Evolutionary conservation across 2,113 vertebrate genomes (phyloP), one percentile per base, ranked within the genome.

Genomic region (Sapayoa aenigma): DNA sequence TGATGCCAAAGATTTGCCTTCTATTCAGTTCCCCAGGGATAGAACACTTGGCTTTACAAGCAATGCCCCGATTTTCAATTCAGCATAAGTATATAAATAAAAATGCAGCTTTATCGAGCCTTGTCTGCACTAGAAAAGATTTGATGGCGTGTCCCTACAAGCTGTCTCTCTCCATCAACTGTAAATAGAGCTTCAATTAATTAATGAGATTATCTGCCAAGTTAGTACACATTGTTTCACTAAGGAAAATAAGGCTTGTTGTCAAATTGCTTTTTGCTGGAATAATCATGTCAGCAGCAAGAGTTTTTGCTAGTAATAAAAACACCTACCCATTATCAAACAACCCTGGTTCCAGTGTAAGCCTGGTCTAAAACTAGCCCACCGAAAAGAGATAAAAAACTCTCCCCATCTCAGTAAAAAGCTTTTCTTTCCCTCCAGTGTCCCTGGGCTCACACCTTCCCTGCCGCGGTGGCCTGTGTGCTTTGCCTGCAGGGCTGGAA

Each of bases 151-250:
- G 93, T 39, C 76, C 91, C 56, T 90, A 67, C 89, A 89, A 93
- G 84, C 65, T 93, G 60, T 69, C 72, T 92, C 47, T 74, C 83
- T 92, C 75, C 68, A 75, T 78, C 80, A 60, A 59, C 86, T 72
- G 65, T 78, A 94, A 96, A 93, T 11, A 95, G 65, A 95, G 33
- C 42, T 92, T 93, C 89, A 92, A 92, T 90, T 95, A 93, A 95
- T 97, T 84, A 89, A 88, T 42, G 68, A 62, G 13, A 65, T 67
- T 94, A 74, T 89, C 91, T 89, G 76, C 86, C 91, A 87, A 88
- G 83, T 86, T 55, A 92, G 79, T 33, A 71, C 39, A 77, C 30
- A 62, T n/a, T n/a, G 27, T 68, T 92, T 63, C 83, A 78, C 82
- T 72, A 87, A 46, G 31, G 14, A 74, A 74, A 95, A 71, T 63